These are phyloP conservation scores for Himalopsyche anomala DNA, from an alignment of 2,888 invertebrate genomes.

Conservation along the genomic window DNA sequence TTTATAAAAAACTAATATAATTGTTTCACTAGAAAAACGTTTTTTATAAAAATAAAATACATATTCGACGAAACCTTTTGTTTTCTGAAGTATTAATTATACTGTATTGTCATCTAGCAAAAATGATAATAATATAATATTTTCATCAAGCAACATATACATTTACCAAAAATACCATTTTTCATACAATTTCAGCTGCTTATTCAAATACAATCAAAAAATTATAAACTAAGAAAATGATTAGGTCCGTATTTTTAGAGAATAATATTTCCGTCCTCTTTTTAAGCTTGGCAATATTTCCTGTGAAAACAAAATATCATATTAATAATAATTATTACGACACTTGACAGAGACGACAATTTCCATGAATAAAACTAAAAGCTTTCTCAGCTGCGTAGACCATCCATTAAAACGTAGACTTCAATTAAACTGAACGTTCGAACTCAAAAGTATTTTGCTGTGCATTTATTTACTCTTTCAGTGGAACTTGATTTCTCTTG, in stretches of 20 bases:
- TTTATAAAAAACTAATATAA: no score
- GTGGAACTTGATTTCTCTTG: background rate
- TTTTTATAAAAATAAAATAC: no score
- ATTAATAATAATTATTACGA: slow-evolving; percentile 17
- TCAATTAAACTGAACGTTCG: slow-evolving; percentile 51
- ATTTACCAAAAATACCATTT: no score
- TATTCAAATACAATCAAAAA: no score
- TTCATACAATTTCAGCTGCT: no score
- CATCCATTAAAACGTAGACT: slow-evolving; percentile 53
- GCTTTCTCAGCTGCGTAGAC: slow-evolving; percentile 34
- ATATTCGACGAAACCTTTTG: no score
- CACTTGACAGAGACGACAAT: slow-evolving; percentile 8
- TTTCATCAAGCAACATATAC: no score
- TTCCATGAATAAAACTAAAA: slow-evolving; percentile 48
- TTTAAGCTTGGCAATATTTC: background rate
- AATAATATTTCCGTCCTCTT: background rate
- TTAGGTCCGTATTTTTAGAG: background rate
- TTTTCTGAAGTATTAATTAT: no score
- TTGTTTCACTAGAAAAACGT: no score
- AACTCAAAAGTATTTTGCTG: slow-evolving; percentile 1
- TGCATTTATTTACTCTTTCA: slow-evolving; percentile 9
- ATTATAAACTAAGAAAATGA: background rate
- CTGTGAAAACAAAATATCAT: slow-evolving; percentile 14
- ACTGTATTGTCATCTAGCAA: no score
- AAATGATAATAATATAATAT: no score